These are phyloP conservation scores for Aplysina aerophoba DNA, from an alignment of 37 sponge, comb jelly and placozoan genomes.

Conservation along the genomic window DNA sequence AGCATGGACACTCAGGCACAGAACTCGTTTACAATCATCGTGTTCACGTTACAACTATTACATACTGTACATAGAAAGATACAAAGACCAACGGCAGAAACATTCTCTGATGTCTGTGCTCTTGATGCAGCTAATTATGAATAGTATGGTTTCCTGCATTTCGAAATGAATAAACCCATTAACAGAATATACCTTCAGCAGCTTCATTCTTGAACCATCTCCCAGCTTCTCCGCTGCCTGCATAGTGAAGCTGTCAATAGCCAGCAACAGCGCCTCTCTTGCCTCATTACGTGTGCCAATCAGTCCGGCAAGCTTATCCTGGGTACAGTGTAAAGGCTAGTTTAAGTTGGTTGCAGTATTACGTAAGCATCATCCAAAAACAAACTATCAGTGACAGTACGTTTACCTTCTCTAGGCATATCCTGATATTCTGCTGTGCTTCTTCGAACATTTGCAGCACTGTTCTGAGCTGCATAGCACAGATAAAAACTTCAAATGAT, in stretches of 20 bases:
- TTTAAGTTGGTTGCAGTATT: neutral
- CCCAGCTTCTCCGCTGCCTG: conserved; percentile 10
- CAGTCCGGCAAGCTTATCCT: neutral
- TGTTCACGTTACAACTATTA: no score
- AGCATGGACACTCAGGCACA: no score
- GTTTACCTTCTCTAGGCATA: neutral
- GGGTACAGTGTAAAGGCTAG: neutral
- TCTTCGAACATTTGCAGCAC: neutral
- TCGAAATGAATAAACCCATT: no score
- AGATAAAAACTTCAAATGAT: no score
- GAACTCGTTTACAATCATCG: no score
- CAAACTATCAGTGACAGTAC: neutral
- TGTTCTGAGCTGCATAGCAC: neutral
- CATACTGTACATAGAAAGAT: no score
- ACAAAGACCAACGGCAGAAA: no score
- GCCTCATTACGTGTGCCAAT: neutral
- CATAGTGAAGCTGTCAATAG: conserved; percentile 1
- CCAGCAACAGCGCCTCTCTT: neutral
- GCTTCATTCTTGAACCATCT: conserved; percentile 10
- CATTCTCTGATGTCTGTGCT: no score
- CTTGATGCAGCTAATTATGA: no score
- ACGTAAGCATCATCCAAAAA: neutral
- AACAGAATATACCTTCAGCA: neutral
- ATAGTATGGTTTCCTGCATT: no score
- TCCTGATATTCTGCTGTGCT: neutral